These are phyloP conservation scores for Nemapogon koenigi DNA, from an alignment of 2,888 invertebrate genomes.

Conservation along the genomic window DNA sequence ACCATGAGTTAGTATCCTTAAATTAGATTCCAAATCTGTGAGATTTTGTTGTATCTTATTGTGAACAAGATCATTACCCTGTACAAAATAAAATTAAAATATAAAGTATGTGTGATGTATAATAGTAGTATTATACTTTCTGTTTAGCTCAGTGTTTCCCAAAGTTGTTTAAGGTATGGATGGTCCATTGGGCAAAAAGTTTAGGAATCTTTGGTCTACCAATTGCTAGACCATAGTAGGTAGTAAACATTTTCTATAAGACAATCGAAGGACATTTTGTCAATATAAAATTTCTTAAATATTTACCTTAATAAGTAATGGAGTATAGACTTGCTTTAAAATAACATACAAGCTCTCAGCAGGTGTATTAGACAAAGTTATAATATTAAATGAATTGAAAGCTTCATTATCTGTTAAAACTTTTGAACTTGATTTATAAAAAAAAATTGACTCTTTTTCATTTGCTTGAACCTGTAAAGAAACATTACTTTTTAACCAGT, in stretches of 20 bases:
- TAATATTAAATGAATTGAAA: slow-evolving; percentile 36
- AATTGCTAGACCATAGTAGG: no score
- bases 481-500: no score
- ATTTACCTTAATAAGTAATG: slow-evolving; percentile 40
- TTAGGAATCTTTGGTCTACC: no score
- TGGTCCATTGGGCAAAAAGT: no score
- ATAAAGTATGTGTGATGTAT: no score
- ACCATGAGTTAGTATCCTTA: slow-evolving; percentile 45
- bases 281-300: no score
- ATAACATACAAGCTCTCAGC: slow-evolving; percentile 50
- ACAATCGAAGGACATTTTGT: no score
- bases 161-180: no score
- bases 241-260: no score
- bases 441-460: slow-evolving; percentile 40
- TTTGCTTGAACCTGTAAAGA: slow-evolving; percentile 34
- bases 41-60: slow-evolving; percentile 50
- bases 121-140: no score
- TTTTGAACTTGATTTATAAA: slow-evolving; percentile 40
- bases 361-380: slow-evolving; percentile 39
- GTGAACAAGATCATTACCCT: slow-evolving; percentile 46
- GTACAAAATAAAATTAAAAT: slow-evolving; percentile 17
- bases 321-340: slow-evolving; percentile 47
- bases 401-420: slow-evolving; percentile 30
- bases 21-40: slow-evolving; percentile 42
- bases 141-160: no score